Base-by-base conservation (phyloP, 2,888 invertebrate species). In the Hermaeophaga mercurialis region DNA sequence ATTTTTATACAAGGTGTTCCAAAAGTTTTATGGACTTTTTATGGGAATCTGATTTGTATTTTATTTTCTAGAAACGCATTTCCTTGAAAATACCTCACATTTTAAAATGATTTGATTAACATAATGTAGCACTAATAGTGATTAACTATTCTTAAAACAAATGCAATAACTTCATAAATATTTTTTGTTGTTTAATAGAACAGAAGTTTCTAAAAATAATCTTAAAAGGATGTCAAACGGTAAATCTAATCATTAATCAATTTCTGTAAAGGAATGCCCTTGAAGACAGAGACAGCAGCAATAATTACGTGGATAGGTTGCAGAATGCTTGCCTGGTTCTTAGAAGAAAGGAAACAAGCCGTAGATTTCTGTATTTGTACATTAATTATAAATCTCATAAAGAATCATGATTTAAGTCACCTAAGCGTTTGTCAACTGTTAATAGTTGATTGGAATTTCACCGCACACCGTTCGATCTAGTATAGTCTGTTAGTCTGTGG, bases 371-470 rank as follows among this genome's bases (percentile, higher is more conserved):
- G 65, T 70, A 70, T 70, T 67, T 70, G 70, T 70, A 68, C 69
- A 69, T 70, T 71, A 71, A 71, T 71, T 71, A 71, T 70, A 71
- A 70, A 70, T 69, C 70, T 68, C 71, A 71, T 71, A 71, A 71
- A 71, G 65, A 61, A 70, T 66, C 69, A 67, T 71, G 70, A 69
- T 71, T 70, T 69, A 70, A 68, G 64, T 55, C 62, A 59, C 56
- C 64, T 62, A 63, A 66, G 66, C 62, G 62, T 64, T 66, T 58
- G 66, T 67, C 64, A 62, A 68, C 68, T 64, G 59, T 66, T 64
- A 67, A 68, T 69, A 70, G 72, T 68, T 73, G 70, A 70, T 70
- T 66, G 69, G 69, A 70, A 69, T 69, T 68, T 67, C 65, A 60
- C 65, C 53, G 61, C 59, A 56, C 63, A 65, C 60, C 59, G 54